phyloP scores from a whole-genome alignment of 2,888 invertebrate genomes.

The Trissolcus brochymenae region DNA sequence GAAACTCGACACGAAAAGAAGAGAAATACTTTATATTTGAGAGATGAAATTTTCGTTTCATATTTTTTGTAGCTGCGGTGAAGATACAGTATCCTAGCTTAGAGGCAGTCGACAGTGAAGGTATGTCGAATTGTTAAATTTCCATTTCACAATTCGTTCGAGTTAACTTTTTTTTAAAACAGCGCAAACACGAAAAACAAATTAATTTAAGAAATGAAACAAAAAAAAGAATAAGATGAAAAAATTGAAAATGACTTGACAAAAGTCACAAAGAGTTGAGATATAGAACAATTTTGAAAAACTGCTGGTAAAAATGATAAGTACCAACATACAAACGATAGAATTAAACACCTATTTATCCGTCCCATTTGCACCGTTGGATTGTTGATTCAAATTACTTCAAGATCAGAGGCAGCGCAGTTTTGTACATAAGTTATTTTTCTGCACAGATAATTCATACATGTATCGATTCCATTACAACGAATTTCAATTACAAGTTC shows the following conservation, averaged over 20 bases:
- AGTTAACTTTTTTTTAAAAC: too few species aligned
- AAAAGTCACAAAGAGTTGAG: background rate
- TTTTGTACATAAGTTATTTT: slow-evolving; percentile 44
- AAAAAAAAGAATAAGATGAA: too few species aligned
- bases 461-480: slow-evolving; percentile 30
- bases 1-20: slow-evolving; percentile 19
- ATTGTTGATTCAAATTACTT: slow-evolving; percentile 29
- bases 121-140: slow-evolving; percentile 75
- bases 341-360: slow-evolving; percentile 20
- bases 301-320: slow-evolving; percentile 12
- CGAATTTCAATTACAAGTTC: slow-evolving; percentile 33
- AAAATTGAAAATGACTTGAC: background rate
- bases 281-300: background rate
- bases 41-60: slow-evolving; percentile 56
- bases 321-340: slow-evolving; percentile 51
- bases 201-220: too few species aligned
- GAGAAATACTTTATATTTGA: slow-evolving; percentile 7
- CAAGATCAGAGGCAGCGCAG: slow-evolving; percentile 41
- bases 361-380: slow-evolving; percentile 28
- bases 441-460: slow-evolving; percentile 52
- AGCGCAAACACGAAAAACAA: background rate
- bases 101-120: slow-evolving; percentile 82
- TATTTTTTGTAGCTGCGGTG: slow-evolving; percentile 78
- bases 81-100: slow-evolving; percentile 82
- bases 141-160: too few species aligned